Percentiles rank a stretch among this genome's conserved stretches.
Evolutionary conservation across 1,140 invertebrate species (phyloP).

Genomic region (Drosophila pruinosa): DNA sequence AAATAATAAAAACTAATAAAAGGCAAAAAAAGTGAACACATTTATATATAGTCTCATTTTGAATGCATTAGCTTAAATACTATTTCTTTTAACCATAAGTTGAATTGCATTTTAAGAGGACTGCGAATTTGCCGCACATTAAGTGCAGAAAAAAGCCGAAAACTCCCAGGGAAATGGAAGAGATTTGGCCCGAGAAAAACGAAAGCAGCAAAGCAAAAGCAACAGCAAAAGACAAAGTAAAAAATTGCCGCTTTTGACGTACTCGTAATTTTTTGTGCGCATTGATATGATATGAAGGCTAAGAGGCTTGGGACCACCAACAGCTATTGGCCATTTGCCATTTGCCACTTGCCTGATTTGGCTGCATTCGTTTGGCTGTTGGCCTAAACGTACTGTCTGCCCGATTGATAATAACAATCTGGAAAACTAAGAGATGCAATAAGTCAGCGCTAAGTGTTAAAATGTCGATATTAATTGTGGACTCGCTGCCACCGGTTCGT

Average conservation of each 20-base stretch:
- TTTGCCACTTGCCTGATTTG: slow-evolving; percentile 4
- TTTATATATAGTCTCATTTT: neutral
- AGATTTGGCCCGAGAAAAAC: slow-evolving; percentile 24
- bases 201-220: slow-evolving; percentile 29
- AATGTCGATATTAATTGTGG: slow-evolving; percentile 82
- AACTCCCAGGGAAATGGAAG: slow-evolving; percentile 41
- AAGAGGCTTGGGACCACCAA: slow-evolving; percentile 30
- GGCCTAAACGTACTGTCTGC: slow-evolving; percentile 35
- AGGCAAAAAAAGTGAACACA: too few relatives aligned
- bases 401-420: slow-evolving; percentile 74
- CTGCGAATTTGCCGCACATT: slow-evolving; percentile 64
- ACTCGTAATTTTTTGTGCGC: slow-evolving; percentile 25
- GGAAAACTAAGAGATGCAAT: slow-evolving; percentile 75
- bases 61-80: neutral
- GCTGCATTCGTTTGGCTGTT: neutral
- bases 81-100: neutral
- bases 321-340: slow-evolving; percentile 25
- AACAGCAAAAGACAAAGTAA: slow-evolving; percentile 13
- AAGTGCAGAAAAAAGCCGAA: slow-evolving; percentile 32
- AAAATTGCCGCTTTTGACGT: slow-evolving; percentile 39
- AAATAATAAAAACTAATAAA: too few relatives aligned
- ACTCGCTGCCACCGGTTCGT: slow-evolving; percentile 43
- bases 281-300: slow-evolving; percentile 48
- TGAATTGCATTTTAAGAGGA: neutral
- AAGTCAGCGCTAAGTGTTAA: slow-evolving; percentile 80